Evolutionary conservation across 1,140 invertebrate genomes (phyloP).

Genomic region (Habropoda laboriosa): DNA sequence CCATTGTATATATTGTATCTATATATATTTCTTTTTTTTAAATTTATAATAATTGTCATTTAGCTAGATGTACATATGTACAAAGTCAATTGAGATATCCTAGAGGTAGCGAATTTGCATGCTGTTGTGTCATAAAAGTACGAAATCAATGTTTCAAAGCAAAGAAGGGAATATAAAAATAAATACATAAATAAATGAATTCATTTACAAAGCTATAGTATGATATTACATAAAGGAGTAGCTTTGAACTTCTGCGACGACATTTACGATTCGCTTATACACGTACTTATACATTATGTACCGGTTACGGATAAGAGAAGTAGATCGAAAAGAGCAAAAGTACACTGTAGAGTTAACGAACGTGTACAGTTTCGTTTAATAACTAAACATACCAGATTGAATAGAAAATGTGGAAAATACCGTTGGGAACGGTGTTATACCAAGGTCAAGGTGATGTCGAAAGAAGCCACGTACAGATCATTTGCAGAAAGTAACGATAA

Average conservation of each 20-base stretch:
- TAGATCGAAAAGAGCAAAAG: neutral
- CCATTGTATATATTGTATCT: no score
- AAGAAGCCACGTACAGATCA: slow-evolving; percentile 29
- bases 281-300: no score
- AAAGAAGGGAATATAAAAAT: neutral
- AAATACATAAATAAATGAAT: no score
- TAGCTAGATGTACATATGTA: no score
- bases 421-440: no score
- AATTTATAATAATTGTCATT: neutral
- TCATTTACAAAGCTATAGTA: no score
- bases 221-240: neutral
- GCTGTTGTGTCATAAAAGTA: neutral
- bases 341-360: neutral
- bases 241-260: slow-evolving; percentile 26
- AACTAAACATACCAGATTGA: neutral
- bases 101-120: neutral
- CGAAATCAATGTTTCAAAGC: no score
- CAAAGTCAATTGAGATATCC: neutral
- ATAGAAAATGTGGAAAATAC: neutral
- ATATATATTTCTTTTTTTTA: no score
- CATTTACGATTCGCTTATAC: neutral
- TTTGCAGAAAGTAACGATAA: slow-evolving; percentile 10
- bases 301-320: no score
- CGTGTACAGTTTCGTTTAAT: neutral
- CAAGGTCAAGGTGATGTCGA: slow-evolving; percentile 12